These are phyloP conservation scores for Chiloscyllium plagiosum DNA, from an alignment of 2,113 vertebrate species.

Conservation along the genomic window DNA sequence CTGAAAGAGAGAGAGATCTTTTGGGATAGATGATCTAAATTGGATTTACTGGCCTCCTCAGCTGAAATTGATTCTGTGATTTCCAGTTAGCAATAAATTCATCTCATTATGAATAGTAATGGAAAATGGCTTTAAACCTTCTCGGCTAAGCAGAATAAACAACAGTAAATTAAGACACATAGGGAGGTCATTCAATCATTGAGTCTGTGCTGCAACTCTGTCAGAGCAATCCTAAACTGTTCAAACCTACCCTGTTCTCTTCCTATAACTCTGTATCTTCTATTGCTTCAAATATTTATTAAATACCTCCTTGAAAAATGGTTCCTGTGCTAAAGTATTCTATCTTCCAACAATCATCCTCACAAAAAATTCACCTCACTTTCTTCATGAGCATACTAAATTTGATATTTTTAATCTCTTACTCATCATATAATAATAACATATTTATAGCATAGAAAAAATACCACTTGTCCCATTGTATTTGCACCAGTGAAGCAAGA, in stretches of 20 bases:
- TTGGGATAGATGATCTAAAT: not conserved
- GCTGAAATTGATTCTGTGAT: not conserved
- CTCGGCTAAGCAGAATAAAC: not conserved
- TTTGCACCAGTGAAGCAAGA: too few relatives aligned
- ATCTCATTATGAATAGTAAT: not conserved
- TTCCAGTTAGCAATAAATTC: not conserved
- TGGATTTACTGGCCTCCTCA: not conserved
- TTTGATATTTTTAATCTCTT: too few relatives aligned
- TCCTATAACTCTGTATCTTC: too few relatives aligned
- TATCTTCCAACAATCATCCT: too few relatives aligned
- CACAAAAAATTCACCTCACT: too few relatives aligned
- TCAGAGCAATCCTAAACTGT: not conserved
- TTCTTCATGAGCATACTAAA: too few relatives aligned
- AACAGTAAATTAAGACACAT: not conserved
- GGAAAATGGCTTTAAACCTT: not conserved
- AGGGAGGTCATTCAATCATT: not conserved
- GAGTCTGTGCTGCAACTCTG: not conserved
- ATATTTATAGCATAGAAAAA: too few relatives aligned
- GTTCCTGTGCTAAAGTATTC: too few relatives aligned
- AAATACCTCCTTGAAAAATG: too few relatives aligned
- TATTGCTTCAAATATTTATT: too few relatives aligned
- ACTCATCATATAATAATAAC: too few relatives aligned
- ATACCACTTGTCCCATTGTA: too few relatives aligned
- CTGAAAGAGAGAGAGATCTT: not conserved
- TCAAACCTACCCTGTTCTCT: not conserved